Evolutionary conservation across 2,888 invertebrate species (phyloP).

Genomic region (Trachelus tabidus): DNA sequence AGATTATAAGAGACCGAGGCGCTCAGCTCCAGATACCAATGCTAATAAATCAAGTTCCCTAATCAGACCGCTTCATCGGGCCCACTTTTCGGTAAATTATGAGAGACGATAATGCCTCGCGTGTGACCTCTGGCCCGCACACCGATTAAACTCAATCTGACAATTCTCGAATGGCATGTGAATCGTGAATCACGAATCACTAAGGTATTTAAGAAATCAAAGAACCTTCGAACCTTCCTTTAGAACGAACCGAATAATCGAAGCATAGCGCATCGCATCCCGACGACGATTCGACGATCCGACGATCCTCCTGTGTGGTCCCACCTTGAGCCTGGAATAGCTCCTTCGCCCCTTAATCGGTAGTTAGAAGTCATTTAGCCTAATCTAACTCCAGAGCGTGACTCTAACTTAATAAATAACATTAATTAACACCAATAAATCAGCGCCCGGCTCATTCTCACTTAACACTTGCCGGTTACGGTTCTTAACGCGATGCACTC

Average conservation of each 20-base stretch:
- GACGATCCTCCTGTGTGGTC: constrained; percentile 42
- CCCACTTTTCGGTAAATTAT: constrained; percentile 52
- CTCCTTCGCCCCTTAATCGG: constrained; percentile 32
- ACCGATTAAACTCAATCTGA: constrained; percentile 9
- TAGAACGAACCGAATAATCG: neutral
- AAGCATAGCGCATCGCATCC: too few species aligned
- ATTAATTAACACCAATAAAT: constrained; percentile 46
- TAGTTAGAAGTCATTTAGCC: constrained; percentile 33
- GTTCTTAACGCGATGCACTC: constrained; percentile 1
- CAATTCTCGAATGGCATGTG: neutral
- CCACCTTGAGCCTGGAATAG: constrained; percentile 16
- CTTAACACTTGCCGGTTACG: constrained; percentile 8
- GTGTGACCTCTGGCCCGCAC: too few species aligned
- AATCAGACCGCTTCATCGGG: constrained; percentile 56
- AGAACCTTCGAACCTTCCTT: too few species aligned
- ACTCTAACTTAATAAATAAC: constrained; percentile 41
- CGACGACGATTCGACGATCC: neutral
- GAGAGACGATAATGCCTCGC: constrained; percentile 31
- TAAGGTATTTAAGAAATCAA: neutral
- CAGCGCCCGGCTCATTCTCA: constrained; percentile 19
- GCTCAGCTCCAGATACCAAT: constrained; percentile 36
- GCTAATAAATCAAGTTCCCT: constrained; percentile 52
- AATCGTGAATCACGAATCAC: neutral
- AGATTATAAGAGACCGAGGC: constrained; percentile 39
- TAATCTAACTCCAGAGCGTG: constrained; percentile 25